Conservation (phyloP, 2,797 vertebrate species). For the Sebastes minor region DNA sequence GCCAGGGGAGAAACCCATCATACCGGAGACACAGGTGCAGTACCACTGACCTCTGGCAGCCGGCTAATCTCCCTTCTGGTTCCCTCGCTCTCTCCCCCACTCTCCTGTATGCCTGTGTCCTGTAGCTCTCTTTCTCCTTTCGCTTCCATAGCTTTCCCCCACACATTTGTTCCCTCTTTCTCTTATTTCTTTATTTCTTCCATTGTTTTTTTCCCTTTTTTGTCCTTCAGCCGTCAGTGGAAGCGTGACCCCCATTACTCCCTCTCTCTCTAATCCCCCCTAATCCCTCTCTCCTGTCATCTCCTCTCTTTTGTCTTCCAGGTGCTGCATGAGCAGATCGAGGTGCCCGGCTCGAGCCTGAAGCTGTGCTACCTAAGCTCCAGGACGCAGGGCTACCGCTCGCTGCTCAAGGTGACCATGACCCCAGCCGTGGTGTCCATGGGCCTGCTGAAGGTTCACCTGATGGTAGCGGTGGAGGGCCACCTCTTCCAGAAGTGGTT, state of each 20-base stretch:
- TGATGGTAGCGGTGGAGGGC: slow-evolving; percentile 98
- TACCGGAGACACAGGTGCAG: slow-evolving; percentile 97
- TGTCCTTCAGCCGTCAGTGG: slow-evolving; percentile 79
- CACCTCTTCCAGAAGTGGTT: slow-evolving; percentile 99
- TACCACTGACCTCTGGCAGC: slow-evolving; percentile 76
- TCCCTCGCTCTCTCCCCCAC: slow-evolving; percentile 64
- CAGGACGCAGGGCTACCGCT: slow-evolving; percentile 92
- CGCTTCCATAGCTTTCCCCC: slow-evolving; percentile 46
- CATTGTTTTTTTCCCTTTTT: slow-evolving; percentile 72
- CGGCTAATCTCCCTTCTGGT: slow-evolving; percentile 76
- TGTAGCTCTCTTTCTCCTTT: slow-evolving; percentile 59
- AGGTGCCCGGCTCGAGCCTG: slow-evolving; percentile 91
- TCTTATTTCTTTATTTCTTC: slow-evolving; percentile 65
- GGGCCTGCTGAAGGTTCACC: slow-evolving; percentile 95
- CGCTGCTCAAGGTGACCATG: slow-evolving; percentile 97
- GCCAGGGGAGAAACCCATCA: slow-evolving; percentile 91
- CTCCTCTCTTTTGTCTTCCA: slow-evolving; percentile 77
- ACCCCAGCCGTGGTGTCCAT: slow-evolving; percentile 94
- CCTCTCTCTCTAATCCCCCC: slow-evolving; percentile 67
- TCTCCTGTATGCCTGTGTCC: slow-evolving; percentile 60
- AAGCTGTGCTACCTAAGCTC: slow-evolving; percentile 97
- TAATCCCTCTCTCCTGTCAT: slow-evolving; percentile 72
- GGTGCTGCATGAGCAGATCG: slow-evolving; percentile 98
- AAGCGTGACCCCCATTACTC: slow-evolving; percentile 79
- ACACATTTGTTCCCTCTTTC: slow-evolving; percentile 51